phyloP scores from a whole-genome alignment of 2,797 vertebrate genomes.

The Leucoraja ocellata region DNA sequence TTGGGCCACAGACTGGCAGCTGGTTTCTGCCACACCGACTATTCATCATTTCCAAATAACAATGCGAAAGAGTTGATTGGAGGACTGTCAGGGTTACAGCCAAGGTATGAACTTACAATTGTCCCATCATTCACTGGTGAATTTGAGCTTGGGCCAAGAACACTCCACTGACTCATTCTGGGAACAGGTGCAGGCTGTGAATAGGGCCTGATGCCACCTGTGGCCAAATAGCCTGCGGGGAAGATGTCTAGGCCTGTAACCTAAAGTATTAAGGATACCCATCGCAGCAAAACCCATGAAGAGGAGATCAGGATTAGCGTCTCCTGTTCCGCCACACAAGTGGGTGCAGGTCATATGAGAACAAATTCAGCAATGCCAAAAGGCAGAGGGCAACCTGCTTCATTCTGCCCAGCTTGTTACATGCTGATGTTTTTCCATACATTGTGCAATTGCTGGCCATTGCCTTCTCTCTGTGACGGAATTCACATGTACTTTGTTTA shows the following conservation, averaged over 20 bases:
- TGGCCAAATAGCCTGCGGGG: neutral
- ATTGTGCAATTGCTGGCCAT: slow-evolving; percentile 77
- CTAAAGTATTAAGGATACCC: neutral
- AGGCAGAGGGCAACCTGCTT: neutral
- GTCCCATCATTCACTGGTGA: neutral
- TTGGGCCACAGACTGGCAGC: neutral
- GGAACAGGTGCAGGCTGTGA: neutral
- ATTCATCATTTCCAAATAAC: neutral
- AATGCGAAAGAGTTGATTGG: neutral
- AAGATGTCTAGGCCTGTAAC: neutral
- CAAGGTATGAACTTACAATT: neutral
- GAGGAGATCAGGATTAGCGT: neutral
- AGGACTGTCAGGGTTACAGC: neutral
- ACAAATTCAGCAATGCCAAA: neutral
- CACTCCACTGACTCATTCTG: neutral
- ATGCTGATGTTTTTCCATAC: slow-evolving; percentile 38
- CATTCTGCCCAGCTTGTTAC: neutral
- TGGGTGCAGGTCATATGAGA: no score
- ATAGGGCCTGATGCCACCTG: neutral
- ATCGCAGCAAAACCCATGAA: neutral
- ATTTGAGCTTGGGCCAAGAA: neutral
- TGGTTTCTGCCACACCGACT: slow-evolving; percentile 21
- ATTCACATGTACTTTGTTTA: slow-evolving; percentile 79
- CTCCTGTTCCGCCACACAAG: neutral
- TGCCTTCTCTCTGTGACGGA: slow-evolving; percentile 57